Conservation (phyloP, 2,797 vertebrate species). For the Prunella strophiata region DNA sequence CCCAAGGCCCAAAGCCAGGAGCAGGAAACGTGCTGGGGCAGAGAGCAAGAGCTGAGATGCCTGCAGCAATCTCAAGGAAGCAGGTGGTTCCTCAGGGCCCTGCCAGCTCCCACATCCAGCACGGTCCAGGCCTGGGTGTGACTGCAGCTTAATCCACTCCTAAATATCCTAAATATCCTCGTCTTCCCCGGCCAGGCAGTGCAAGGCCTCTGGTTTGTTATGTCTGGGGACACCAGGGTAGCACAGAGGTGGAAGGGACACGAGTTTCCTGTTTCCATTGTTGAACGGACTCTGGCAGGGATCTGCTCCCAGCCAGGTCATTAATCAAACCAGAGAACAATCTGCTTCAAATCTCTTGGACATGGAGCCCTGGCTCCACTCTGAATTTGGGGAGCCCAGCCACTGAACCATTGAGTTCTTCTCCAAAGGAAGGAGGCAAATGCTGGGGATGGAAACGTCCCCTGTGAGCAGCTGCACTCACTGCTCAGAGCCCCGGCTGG, state of each 20-base stretch:
- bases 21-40: slow-evolving; percentile 19
- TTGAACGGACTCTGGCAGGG: background rate
- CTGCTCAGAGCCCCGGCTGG: background rate
- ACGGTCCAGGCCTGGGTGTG: background rate
- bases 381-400: background rate
- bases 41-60: background rate
- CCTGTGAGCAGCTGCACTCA: rapidly evolving
- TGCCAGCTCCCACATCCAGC: background rate
- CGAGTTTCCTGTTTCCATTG: slow-evolving; percentile 29
- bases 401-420: background rate
- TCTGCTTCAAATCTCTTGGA: slow-evolving; percentile 16
- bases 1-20: background rate
- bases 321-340: slow-evolving; percentile 20
- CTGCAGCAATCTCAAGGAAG: slow-evolving; percentile 49
- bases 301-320: slow-evolving; percentile 3
- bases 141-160: background rate
- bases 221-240: background rate
- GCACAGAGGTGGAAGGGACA: background rate
- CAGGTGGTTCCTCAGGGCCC: slow-evolving; percentile 43
- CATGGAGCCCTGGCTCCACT: background rate
- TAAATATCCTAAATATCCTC: background rate
- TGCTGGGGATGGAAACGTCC: background rate
- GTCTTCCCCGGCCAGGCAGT: background rate
- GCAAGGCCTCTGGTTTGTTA: background rate
- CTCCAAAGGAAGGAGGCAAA: background rate